Percentiles rank a stretch among this genome's conserved stretches.
These are phyloP conservation scores for Petrocephalus zakoni DNA, from an alignment of 2,113 vertebrate genomes.

Conservation along the genomic window DNA sequence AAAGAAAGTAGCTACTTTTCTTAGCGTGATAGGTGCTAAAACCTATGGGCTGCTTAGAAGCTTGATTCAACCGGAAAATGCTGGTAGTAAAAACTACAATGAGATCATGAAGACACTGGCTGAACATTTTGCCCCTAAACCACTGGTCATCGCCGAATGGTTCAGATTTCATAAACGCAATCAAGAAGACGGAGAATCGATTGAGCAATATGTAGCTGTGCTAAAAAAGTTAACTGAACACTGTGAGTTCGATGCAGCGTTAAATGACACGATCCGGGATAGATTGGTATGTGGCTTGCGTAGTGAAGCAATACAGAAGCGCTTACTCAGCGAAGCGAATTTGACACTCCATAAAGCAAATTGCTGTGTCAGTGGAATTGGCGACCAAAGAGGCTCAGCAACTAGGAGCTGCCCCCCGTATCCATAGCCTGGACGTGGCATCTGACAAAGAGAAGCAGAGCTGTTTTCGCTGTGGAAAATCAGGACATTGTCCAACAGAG, in stretches of 20 bases:
- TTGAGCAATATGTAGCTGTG: background rate
- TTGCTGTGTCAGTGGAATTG: conserved; percentile 21
- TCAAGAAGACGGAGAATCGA: background rate
- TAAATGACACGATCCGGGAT: conserved; percentile 19
- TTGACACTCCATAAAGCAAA: conserved; percentile 20
- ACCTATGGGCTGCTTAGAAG: background rate
- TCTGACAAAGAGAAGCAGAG: background rate
- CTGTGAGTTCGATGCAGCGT: conserved; percentile 22
- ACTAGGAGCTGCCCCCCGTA: background rate
- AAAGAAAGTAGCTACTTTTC: background rate
- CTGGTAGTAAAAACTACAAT: background rate
- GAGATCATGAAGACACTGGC: background rate
- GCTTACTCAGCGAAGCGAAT: conserved; percentile 10
- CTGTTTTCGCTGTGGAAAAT: background rate
- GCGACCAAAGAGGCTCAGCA: conserved; percentile 16
- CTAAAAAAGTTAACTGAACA: background rate
- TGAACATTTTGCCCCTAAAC: conserved; percentile 10
- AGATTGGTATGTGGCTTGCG: conserved; percentile 21
- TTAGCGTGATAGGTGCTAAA: conserved; percentile 8
- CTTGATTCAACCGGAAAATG: background rate
- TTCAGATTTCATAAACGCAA: background rate
- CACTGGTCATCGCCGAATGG: background rate
- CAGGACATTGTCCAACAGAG: background rate
- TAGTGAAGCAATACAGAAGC: conserved; percentile 19
- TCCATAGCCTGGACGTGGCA: background rate